Conservation (phyloP, 2,888 invertebrate species). For the Axea sp. region DNA sequence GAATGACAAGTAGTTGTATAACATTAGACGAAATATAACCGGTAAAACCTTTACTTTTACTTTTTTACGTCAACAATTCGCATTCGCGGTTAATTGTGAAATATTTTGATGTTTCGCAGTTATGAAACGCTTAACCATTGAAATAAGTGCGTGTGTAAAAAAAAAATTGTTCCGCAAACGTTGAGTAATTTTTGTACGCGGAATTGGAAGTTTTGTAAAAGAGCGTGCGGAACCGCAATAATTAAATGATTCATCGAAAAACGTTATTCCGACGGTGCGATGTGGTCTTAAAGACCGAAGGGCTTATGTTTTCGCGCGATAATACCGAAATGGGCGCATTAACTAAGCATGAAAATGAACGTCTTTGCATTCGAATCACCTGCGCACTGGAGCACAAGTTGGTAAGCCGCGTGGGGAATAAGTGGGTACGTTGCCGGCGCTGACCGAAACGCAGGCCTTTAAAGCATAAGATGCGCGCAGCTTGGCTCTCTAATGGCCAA, state of each 20-base stretch:
- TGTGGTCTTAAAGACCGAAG: conserved; percentile 12
- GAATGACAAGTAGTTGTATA: no score
- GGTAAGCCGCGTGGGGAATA: conserved; percentile 47
- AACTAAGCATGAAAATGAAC: conserved; percentile 66
- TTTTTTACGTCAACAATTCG: no score
- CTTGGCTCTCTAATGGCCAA: conserved; percentile 73
- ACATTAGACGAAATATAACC: no score
- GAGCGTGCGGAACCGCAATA: not conserved
- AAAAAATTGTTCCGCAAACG: no score
- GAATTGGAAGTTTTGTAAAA: no score
- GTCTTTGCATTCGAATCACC: conserved; percentile 63
- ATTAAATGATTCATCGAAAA: conserved; percentile 19
- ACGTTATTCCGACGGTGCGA: conserved; percentile 1
- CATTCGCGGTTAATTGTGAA: no score
- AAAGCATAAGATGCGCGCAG: conserved; percentile 45
- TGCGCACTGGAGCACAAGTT: conserved; percentile 62
- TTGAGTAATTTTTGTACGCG: no score
- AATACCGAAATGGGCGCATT: conserved; percentile 38
- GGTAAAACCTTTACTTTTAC: no score
- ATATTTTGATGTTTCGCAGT: no score
- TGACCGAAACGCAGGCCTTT: conserved; percentile 47
- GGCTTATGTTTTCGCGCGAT: conserved; percentile 30
- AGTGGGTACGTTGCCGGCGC: conserved; percentile 26
- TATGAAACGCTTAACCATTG: no score
- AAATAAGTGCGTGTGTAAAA: no score